These are phyloP conservation scores for Ia io DNA, from an alignment of 2,113 vertebrate species.

Conservation along the genomic window DNA sequence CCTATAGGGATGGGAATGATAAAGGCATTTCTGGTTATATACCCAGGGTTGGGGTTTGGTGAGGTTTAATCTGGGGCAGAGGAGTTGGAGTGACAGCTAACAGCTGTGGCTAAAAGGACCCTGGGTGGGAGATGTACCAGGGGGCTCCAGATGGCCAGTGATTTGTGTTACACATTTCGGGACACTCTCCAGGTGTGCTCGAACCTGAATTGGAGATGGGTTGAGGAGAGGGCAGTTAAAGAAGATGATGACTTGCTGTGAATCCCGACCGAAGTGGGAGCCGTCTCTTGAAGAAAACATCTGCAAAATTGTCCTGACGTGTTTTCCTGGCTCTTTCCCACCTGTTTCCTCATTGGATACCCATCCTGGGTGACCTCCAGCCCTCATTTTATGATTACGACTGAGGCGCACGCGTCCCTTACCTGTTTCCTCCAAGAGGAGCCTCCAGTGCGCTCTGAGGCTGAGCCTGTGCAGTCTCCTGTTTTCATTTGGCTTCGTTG, in stretches of 20 bases:
- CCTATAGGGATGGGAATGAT: neutral
- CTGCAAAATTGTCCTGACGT: neutral
- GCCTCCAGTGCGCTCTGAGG: neutral
- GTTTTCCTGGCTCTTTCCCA: neutral
- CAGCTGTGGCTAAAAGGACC: neutral
- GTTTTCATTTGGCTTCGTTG: neutral
- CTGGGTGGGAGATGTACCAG: neutral
- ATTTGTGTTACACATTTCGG: neutral
- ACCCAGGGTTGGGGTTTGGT: neutral
- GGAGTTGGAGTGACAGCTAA: neutral
- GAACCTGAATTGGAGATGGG: neutral
- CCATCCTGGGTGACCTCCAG: accelerated
- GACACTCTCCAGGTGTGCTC: neutral
- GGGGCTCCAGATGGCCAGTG: neutral
- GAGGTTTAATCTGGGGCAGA: neutral
- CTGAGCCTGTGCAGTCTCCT: neutral
- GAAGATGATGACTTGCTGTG: neutral
- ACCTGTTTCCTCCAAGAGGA: neutral
- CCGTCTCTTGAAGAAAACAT: neutral
- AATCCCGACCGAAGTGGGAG: neutral
- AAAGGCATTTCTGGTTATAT: neutral
- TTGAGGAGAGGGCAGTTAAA: neutral
- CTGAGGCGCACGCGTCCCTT: neutral
- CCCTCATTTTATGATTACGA: neutral
- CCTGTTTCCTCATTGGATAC: neutral